A percentile compares a stretch with the other conserved stretches of the same genome.
phyloP scores from a whole-genome alignment of 2,888 invertebrate genomes.

The Geotrupes spiniger region DNA sequence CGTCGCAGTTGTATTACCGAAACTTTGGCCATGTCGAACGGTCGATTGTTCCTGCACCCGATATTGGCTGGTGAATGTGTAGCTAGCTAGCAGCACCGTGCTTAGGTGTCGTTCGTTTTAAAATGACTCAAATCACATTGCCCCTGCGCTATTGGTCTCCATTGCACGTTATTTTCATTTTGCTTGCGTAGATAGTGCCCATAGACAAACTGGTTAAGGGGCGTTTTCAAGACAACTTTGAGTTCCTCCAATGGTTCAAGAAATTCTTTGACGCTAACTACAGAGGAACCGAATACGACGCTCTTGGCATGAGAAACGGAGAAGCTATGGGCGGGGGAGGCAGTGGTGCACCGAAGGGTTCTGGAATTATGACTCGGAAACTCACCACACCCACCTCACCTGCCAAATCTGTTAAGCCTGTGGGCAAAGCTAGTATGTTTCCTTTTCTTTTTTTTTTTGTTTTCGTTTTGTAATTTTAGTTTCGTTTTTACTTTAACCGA shows the following conservation, averaged over 20 bases:
- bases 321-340: conserved; percentile 81
- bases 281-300: conserved; percentile 91
- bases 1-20: conserved; percentile 20
- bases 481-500: too few species aligned
- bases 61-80: conserved; percentile 10
- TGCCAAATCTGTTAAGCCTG: conserved; percentile 54
- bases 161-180: conserved; percentile 21
- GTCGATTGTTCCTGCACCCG: conserved; percentile 2
- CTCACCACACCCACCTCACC: conserved; percentile 44
- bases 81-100: conserved; percentile 12
- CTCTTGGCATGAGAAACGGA: conserved; percentile 81
- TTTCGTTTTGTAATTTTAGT: conserved; percentile 3
- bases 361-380: conserved; percentile 51
- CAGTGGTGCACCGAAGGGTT: conserved; percentile 56
- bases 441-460: conserved; percentile 7
- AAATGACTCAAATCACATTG: neutral
- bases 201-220: conserved; percentile 96
- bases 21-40: conserved; percentile 11
- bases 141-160: conserved; percentile 13
- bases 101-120: neutral
- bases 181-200: conserved; percentile 72
- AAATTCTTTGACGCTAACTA: conserved; percentile 99
- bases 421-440: conserved; percentile 58
- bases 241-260: conserved; percentile 99
- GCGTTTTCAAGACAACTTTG: conserved; percentile 99